These are phyloP conservation scores for Phania funesta DNA, from an alignment of 2,888 invertebrate species.

Conservation along the genomic window DNA sequence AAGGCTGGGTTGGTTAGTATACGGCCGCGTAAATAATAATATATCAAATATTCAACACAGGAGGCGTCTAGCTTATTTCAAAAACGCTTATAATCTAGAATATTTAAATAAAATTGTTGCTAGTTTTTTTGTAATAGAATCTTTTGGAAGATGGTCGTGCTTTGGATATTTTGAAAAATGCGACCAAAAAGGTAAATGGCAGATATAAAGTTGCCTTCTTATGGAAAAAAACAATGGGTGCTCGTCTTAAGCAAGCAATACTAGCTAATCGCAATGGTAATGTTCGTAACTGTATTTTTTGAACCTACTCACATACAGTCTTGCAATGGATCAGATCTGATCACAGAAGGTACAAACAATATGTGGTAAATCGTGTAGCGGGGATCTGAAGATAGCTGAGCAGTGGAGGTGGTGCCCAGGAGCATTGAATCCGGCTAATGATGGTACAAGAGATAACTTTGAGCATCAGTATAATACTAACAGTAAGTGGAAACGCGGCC, in stretches of 20 bases:
- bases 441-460: conserved; percentile 6
- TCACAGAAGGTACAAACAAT: conserved; percentile 11
- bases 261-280: not conserved
- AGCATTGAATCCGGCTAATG: not conserved
- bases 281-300: not conserved
- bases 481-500: conserved; percentile 5
- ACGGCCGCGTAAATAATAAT: too few relatives aligned
- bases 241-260: not conserved
- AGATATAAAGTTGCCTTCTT: too few relatives aligned
- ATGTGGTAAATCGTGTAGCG: conserved; percentile 19
- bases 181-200: too few relatives aligned
- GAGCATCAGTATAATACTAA: not conserved
- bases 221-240: not conserved
- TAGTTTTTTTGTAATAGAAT: too few relatives aligned
- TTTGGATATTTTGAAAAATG: too few relatives aligned
- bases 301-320: too few relatives aligned
- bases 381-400: conserved; percentile 21
- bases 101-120: too few relatives aligned
- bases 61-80: too few relatives aligned
- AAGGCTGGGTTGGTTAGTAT: too few relatives aligned
- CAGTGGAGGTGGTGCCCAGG: conserved; percentile 26
- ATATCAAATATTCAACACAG: too few relatives aligned
- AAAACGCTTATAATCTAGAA: too few relatives aligned
- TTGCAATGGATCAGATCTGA: conserved; percentile 14
- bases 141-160: too few relatives aligned